Conservation (phyloP, 2,113 vertebrate genomes). For the Ia io region DNA sequence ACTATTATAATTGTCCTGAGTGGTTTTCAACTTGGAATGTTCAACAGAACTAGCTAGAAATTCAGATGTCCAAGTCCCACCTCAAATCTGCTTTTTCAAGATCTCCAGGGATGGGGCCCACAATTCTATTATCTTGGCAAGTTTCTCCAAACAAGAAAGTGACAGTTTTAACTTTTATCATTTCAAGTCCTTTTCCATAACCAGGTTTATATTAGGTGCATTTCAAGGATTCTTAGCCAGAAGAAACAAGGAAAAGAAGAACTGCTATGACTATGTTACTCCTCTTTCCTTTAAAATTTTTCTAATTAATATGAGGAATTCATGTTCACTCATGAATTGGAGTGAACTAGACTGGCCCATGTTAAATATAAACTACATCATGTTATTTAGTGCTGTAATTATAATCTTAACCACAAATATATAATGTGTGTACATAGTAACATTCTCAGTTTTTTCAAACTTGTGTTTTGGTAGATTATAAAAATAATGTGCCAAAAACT, state of each 20-base stretch:
- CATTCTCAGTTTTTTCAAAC: neutral
- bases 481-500: neutral
- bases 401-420: neutral
- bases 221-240: neutral
- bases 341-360: neutral
- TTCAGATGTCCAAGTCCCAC: neutral
- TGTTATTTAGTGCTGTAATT: conserved; percentile 1
- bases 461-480: neutral
- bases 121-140: neutral
- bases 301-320: neutral
- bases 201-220: neutral
- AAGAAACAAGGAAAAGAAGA: neutral
- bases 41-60: neutral
- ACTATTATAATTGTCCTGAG: neutral
- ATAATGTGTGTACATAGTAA: neutral
- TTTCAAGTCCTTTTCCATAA: neutral
- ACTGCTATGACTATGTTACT: neutral
- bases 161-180: neutral
- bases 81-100: neutral
- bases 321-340: neutral
- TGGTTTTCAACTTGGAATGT: neutral
- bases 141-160: neutral
- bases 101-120: neutral
- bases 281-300: neutral
- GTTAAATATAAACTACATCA: conserved; percentile 32